Percentiles rank a stretch among this genome's conserved stretches.
Conservation (phyloP, 2,888 invertebrate species). For the Chrysolina haemoptera region DNA sequence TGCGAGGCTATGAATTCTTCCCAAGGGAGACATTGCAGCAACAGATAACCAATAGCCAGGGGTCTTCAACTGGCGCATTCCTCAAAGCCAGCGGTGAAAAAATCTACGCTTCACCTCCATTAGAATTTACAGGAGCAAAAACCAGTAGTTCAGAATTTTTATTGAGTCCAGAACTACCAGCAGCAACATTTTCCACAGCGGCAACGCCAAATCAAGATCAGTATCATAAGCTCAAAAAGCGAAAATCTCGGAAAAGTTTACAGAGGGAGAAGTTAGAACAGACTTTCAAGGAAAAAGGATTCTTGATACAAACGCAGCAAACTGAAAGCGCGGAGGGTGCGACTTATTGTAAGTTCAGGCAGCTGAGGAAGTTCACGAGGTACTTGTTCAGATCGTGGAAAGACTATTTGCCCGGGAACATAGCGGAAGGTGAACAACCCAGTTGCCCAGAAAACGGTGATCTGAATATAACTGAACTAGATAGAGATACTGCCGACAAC, state of each 20-base stretch:
- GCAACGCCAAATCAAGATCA: constrained; percentile 61
- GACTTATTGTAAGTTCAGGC: constrained; percentile 93
- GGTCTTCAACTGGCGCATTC: constrained; percentile 72
- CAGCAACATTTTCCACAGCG: constrained; percentile 55
- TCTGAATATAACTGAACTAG: constrained; percentile 41
- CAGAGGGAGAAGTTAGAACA: constrained; percentile 91
- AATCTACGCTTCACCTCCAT: constrained; percentile 66
- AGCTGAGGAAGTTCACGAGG: constrained; percentile 90
- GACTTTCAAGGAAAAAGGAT: constrained; percentile 94
- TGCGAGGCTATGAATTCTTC: constrained; percentile 83
- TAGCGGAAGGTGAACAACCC: constrained; percentile 62
- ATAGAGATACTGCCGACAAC: constrained; percentile 50
- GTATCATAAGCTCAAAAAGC: constrained; percentile 71
- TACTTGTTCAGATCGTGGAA: constrained; percentile 95
- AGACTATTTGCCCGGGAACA: constrained; percentile 86
- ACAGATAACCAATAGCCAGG: constrained; percentile 72
- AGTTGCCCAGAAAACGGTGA: constrained; percentile 41
- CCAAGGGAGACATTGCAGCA: constrained; percentile 81
- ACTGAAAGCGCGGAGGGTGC: constrained; percentile 93
- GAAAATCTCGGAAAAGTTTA: constrained; percentile 86
- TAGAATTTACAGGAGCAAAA: constrained; percentile 61
- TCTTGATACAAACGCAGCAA: constrained; percentile 93
- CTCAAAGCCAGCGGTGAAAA: constrained; percentile 73
- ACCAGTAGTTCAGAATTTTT: constrained; percentile 63
- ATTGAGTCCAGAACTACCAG: constrained; percentile 62